phyloP scores from a whole-genome alignment of 2,797 vertebrate genomes.

The Hemibagrus guttatus region DNA sequence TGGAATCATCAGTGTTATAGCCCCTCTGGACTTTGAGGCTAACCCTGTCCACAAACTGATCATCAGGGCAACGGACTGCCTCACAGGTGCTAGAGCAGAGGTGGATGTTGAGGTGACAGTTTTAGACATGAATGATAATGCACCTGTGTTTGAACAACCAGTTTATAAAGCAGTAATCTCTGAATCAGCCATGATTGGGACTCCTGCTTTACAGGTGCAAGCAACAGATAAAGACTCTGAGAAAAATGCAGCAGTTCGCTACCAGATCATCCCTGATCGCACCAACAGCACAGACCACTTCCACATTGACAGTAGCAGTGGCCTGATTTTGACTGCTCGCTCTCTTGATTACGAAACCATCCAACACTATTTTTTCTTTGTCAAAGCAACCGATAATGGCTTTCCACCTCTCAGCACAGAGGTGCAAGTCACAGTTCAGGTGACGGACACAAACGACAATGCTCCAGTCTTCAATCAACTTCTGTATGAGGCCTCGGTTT shows the following conservation, averaged over 20 bases:
- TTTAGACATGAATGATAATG: conserved; percentile 92
- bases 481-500: conserved; percentile 93
- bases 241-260: conserved; percentile 86
- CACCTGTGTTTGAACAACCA: conserved; percentile 85
- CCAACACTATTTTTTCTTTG: conserved; percentile 84
- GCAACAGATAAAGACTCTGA: conserved; percentile 89
- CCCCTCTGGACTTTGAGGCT: conserved; percentile 88
- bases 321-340: conserved; percentile 92
- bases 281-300: conserved; percentile 95
- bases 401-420: conserved; percentile 90
- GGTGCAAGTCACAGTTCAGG: conserved; percentile 83
- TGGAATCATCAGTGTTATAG: conserved; percentile 89
- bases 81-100: conserved; percentile 92
- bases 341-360: conserved; percentile 90
- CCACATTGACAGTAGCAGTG: conserved; percentile 94
- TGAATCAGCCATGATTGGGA: conserved; percentile 93
- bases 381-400: conserved; percentile 91
- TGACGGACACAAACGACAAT: conserved; percentile 95
- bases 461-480: conserved; percentile 93
- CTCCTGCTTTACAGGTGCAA: conserved; percentile 89
- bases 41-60: conserved; percentile 83
- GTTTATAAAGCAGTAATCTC: conserved; percentile 86
- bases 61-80: conserved; percentile 90
- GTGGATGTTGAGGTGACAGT: conserved; percentile 88
- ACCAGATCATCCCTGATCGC: conserved; percentile 90